These are phyloP conservation scores for Hyles lineata DNA, from an alignment of 2,888 invertebrate genomes.

Conservation along the genomic window DNA sequence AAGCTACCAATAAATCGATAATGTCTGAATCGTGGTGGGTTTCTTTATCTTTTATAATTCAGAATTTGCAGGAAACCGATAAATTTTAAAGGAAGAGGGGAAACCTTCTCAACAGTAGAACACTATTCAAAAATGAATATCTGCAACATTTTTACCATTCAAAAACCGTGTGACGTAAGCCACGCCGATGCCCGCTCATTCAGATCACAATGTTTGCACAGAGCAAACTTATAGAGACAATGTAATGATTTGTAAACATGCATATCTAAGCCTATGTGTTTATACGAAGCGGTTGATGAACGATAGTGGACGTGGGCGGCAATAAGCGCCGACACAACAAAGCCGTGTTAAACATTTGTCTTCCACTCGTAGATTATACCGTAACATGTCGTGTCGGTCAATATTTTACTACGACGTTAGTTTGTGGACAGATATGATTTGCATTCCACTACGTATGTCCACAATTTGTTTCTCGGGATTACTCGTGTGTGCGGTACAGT, in stretches of 20 bases:
- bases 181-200: not conserved
- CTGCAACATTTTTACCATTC: no score
- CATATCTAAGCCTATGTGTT: conserved; percentile 47
- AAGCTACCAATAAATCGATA: no score
- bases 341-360: conserved; percentile 70
- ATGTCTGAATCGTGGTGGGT: no score
- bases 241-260: conserved; percentile 53
- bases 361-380: conserved; percentile 65
- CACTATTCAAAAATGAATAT: no score
- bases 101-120: no score
- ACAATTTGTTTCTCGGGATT: conserved; percentile 45
- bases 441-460: conserved; percentile 50
- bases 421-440: conserved; percentile 61
- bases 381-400: conserved; percentile 60
- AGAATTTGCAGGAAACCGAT: no score
- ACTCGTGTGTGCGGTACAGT: conserved; percentile 37
- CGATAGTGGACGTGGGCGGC: conserved; percentile 60
- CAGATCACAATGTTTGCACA: not conserved
- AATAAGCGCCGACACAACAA: conserved; percentile 59
- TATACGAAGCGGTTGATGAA: conserved; percentile 58
- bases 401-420: conserved; percentile 56
- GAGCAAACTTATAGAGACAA: conserved; percentile 40
- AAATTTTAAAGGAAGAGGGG: no score
- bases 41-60: no score
- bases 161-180: not conserved